Percentiles rank a stretch among this genome's conserved stretches.
Evolutionary conservation across 2,797 vertebrate genomes (phyloP).

Genomic region (Okamejei kenojei): DNA sequence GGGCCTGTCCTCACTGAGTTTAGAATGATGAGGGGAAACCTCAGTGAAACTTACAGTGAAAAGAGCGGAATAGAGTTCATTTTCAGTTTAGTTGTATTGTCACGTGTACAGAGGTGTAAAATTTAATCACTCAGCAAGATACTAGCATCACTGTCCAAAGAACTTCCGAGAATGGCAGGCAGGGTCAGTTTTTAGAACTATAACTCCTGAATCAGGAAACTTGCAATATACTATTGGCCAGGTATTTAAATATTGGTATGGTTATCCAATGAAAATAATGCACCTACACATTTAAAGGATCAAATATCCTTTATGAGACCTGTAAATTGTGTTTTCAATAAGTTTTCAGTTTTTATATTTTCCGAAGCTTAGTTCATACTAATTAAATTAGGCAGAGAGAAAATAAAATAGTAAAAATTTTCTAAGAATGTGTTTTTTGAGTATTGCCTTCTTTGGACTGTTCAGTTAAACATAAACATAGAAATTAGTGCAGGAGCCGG

Average conservation of each 20-base stretch:
- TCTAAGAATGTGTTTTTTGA: not conserved
- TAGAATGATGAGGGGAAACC: too few species aligned
- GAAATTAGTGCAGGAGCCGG: too few species aligned
- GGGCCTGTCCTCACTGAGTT: too few species aligned
- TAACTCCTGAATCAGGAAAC: not conserved
- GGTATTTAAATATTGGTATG: not conserved
- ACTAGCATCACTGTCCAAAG: not conserved
- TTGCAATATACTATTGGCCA: not conserved
- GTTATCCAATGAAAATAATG: slow-evolving; percentile 2
- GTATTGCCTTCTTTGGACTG: not conserved
- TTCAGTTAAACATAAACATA: too few species aligned
- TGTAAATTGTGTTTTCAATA: not conserved
- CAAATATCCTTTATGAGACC: too few species aligned
- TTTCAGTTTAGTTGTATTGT: too few species aligned
- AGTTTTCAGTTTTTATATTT: not conserved
- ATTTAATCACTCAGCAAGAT: too few species aligned
- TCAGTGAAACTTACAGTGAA: too few species aligned
- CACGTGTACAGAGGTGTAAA: too few species aligned
- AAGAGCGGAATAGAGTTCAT: too few species aligned
- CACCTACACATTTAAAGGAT: not conserved
- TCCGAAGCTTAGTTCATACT: not conserved
- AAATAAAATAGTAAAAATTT: not conserved
- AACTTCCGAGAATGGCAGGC: not conserved
- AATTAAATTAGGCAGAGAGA: not conserved
- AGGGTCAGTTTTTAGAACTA: not conserved